Conservation (phyloP, 2,888 invertebrate species). For the Drosophila peninsularis region DNA sequence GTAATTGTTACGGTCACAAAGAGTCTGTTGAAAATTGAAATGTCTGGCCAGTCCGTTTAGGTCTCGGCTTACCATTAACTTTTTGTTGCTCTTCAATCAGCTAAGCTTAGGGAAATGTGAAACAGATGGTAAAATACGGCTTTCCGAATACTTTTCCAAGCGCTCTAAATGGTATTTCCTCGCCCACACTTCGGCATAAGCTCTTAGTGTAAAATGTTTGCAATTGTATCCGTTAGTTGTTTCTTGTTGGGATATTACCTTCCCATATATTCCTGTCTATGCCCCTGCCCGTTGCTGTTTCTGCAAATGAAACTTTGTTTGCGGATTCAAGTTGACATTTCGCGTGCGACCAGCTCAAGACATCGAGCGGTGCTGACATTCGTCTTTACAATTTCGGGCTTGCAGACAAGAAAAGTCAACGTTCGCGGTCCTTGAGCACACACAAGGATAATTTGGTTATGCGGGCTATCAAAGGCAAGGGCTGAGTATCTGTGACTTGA, state of each 20-base stretch:
- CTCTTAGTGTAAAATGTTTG: constrained; percentile 12
- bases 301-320: constrained; percentile 34
- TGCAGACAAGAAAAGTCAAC: constrained; percentile 39
- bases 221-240: too few relatives aligned
- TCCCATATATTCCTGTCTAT: too few relatives aligned
- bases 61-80: constrained; percentile 22
- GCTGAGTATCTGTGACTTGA: constrained; percentile 23
- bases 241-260: too few relatives aligned
- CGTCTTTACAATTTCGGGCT: constrained; percentile 18
- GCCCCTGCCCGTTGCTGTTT: background rate
- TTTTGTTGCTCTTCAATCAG: constrained; percentile 18
- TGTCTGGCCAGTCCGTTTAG: constrained; percentile 22
- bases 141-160: background rate
- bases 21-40: constrained; percentile 32
- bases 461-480: background rate
- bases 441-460: constrained; percentile 31
- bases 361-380: background rate
- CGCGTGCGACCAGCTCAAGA: constrained; percentile 28
- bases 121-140: constrained; percentile 15
- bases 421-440: constrained; percentile 20
- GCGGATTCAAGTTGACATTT: constrained; percentile 32
- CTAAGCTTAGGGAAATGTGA: constrained; percentile 9
- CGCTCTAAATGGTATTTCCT: background rate
- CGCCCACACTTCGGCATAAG: background rate
- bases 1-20: constrained; percentile 22